Conservation (phyloP, 2,113 vertebrate species). For the Ptilonorhynchus violaceus region DNA sequence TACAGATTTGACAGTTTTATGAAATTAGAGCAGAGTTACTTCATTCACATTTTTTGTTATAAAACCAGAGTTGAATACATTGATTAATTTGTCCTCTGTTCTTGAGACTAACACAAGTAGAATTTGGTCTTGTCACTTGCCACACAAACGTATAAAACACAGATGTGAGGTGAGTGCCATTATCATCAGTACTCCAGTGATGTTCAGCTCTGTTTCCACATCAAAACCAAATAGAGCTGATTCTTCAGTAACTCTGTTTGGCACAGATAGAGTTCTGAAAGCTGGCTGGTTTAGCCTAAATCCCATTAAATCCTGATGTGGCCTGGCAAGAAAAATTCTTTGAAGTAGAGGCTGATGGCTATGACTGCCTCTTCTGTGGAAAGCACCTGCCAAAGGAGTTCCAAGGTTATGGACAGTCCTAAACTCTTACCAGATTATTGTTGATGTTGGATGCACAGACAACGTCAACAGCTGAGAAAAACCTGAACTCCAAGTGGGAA, state of each 20-base stretch:
- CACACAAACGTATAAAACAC: background rate
- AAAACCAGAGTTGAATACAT: background rate
- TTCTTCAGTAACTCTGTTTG: background rate
- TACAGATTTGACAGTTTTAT: background rate
- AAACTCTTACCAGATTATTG: background rate
- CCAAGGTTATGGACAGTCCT: background rate
- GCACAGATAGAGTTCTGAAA: background rate
- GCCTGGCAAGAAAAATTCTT: background rate
- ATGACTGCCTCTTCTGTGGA: background rate
- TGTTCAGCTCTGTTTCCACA: background rate
- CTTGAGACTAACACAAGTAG: background rate
- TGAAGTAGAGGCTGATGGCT: background rate
- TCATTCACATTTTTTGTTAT: background rate
- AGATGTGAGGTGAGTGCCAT: background rate
- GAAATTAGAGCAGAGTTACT: background rate
- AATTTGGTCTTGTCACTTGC: background rate
- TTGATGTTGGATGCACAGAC: background rate
- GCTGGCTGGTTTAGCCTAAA: background rate
- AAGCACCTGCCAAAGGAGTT: background rate
- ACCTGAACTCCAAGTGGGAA: background rate
- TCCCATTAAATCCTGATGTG: rapidly evolving
- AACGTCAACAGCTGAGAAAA: background rate
- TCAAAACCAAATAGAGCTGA: background rate
- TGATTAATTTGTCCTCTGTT: background rate
- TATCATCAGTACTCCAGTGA: background rate